Evolutionary conservation across 2,888 invertebrate species (phyloP).

Genomic region (Meliscaeva auricollis): DNA sequence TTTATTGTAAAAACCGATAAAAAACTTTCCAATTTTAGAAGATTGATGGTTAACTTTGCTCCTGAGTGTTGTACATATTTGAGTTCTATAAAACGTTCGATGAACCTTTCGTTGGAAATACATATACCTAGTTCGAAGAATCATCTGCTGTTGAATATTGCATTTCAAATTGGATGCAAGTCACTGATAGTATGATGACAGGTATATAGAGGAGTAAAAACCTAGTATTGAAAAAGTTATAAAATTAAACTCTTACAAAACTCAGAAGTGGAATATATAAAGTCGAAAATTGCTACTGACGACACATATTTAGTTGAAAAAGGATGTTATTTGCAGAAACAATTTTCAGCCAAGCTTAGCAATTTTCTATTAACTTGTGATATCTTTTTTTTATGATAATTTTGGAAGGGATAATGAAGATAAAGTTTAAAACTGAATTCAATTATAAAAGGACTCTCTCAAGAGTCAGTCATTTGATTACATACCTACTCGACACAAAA

Average conservation of each 20-base stretch:
- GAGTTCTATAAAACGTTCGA: slow-evolving; percentile 34
- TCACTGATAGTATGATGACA: slow-evolving; percentile 1
- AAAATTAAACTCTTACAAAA: neutral
- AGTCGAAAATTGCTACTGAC: neutral
- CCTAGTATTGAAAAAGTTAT: neutral
- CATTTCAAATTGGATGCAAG: slow-evolving; percentile 19
- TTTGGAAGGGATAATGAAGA: neutral
- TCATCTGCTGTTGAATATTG: neutral
- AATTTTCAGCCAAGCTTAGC: neutral
- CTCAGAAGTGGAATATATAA: neutral
- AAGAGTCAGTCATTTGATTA: neutral
- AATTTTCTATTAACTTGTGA: neutral
- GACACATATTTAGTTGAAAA: neutral
- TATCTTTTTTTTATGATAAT: neutral
- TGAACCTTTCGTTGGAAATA: slow-evolving; percentile 11
- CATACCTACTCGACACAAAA: neutral
- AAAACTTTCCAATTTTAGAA: neutral
- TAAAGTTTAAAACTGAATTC: neutral
- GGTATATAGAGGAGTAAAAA: too few species aligned
- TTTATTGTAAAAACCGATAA: too few species aligned
- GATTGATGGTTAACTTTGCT: neutral
- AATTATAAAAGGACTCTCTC: neutral
- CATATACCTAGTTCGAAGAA: slow-evolving; percentile 1
- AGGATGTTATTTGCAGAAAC: neutral
- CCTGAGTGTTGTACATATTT: neutral